phyloP scores from a whole-genome alignment of 2,888 invertebrate species.

The Biston stratarius region DNA sequence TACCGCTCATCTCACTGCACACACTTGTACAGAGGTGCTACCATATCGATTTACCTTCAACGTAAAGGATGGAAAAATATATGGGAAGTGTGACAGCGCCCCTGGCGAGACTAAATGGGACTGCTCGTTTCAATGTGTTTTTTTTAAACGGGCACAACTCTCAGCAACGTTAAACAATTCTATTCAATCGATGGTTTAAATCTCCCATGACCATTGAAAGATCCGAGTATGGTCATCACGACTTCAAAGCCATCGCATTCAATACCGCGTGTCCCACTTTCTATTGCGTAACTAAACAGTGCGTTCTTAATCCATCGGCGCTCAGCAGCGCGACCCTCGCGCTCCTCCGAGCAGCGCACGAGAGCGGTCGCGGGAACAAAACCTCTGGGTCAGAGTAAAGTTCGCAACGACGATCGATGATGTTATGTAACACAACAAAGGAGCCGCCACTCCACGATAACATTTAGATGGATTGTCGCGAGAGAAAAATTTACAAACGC shows the following conservation, averaged over 20 bases:
- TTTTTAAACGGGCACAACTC: no score
- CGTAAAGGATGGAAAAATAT: no score
- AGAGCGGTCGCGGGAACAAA: slow-evolving; percentile 35
- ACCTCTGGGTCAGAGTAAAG: slow-evolving; percentile 56
- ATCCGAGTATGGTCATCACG: slow-evolving; percentile 8
- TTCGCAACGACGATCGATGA: slow-evolving; percentile 39
- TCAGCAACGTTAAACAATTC: not conserved
- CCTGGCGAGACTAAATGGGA: no score
- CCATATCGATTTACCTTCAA: no score
- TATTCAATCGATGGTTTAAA: slow-evolving; percentile 7
- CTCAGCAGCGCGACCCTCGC: not conserved
- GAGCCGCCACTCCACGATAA: slow-evolving; percentile 12
- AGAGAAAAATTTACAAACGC: slow-evolving; percentile 7
- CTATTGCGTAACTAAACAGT: slow-evolving; percentile 31
- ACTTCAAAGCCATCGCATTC: slow-evolving; percentile 15
- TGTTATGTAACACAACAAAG: slow-evolving; percentile 22
- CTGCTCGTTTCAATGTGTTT: no score
- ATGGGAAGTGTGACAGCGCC: no score
- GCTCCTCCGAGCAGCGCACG: not conserved
- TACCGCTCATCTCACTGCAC: not conserved
- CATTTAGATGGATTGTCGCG: slow-evolving; percentile 1
- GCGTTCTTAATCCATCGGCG: slow-evolving; percentile 18
- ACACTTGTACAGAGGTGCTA: no score
- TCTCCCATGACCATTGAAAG: slow-evolving; percentile 9
- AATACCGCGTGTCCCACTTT: slow-evolving; percentile 27